Evolutionary conservation across 92 coral and sea anemone genomes (phyloP).

Genomic region (Parazoanthus swiftii): DNA sequence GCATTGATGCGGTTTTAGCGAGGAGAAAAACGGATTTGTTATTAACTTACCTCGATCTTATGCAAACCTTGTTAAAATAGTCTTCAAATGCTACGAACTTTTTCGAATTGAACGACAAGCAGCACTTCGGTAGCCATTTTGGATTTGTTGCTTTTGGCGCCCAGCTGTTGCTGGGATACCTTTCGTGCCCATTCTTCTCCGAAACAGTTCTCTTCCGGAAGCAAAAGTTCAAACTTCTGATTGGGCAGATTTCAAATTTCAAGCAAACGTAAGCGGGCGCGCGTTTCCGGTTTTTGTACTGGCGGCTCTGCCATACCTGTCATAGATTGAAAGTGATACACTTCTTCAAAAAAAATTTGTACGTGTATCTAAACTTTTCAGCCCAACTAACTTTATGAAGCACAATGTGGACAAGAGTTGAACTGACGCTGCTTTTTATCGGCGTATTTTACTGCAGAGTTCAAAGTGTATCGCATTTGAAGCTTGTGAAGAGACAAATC

Average conservation of each 20-base stretch:
- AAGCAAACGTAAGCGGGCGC: conserved; percentile 1
- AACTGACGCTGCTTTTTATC: background rate
- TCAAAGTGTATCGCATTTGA: conserved; percentile 9
- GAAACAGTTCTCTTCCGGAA: conserved; percentile 6
- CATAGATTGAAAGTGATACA: background rate
- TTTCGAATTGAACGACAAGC: background rate
- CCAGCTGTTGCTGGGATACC: conserved; percentile 49
- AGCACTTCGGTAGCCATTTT: conserved; percentile 31
- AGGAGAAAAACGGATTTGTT: background rate
- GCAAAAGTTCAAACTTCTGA: background rate
- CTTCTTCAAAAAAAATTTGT: background rate
- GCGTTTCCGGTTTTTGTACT: conserved; percentile 28
- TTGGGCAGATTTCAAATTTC: conserved; percentile 33
- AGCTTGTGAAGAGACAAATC: conserved; percentile 38
- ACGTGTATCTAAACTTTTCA: background rate
- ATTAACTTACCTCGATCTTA: background rate
- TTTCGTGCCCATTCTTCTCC: conserved; percentile 25
- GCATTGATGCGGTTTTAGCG: background rate
- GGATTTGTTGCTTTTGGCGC: conserved; percentile 43
- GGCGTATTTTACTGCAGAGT: background rate
- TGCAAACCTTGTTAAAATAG: background rate
- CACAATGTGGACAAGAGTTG: conserved; percentile 8
- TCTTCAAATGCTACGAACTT: background rate
- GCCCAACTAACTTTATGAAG: background rate
- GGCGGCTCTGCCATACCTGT: conserved; percentile 29